These are phyloP conservation scores for Rostratula benghalensis DNA, from an alignment of 2,113 vertebrate species.

Conservation along the genomic window DNA sequence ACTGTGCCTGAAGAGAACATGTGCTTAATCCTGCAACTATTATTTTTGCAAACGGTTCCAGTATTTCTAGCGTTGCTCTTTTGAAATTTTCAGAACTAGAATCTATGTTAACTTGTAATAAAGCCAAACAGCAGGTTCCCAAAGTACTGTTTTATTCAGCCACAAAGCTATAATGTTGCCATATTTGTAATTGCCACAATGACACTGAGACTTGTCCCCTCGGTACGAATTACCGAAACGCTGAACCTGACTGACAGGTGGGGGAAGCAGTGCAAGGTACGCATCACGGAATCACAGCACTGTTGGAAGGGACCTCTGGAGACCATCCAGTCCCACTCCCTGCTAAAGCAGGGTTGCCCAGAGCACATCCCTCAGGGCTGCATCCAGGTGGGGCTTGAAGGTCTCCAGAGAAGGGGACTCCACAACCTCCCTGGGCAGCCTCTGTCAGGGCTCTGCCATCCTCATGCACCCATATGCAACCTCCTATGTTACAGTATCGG, in stretches of 20 bases:
- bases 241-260: not conserved
- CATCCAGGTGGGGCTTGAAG: too few species aligned
- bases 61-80: not conserved
- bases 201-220: not conserved
- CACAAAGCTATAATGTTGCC: not conserved
- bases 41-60: not conserved
- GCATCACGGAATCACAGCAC: not conserved
- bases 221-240: not conserved
- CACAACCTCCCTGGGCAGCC: too few species aligned
- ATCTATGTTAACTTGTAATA: not conserved
- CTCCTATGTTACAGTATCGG: not conserved
- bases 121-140: not conserved
- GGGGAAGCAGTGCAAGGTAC: not conserved
- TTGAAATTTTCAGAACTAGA: not conserved
- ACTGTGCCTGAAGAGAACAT: not conserved
- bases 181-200: not conserved
- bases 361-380: too few species aligned
- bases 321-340: too few species aligned
- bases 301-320: too few species aligned
- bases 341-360: too few species aligned
- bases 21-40: not conserved
- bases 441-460: too few species aligned
- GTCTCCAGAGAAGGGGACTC: too few species aligned
- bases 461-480: too few species aligned
- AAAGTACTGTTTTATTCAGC: not conserved